phyloP scores from a whole-genome alignment of 92 coral and sea anemone species.

The Galaxea fascicularis region DNA sequence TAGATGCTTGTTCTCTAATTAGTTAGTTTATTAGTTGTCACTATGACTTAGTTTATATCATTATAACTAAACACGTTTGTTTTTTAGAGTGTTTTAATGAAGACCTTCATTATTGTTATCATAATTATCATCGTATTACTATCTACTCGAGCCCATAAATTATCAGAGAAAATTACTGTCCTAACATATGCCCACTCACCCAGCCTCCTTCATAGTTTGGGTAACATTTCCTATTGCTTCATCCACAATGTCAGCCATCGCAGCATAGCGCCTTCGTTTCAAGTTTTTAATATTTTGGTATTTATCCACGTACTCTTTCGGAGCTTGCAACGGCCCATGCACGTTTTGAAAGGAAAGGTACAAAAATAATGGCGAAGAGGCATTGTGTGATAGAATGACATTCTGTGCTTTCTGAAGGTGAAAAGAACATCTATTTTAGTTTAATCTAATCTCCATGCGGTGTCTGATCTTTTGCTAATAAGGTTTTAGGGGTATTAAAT shows the following conservation, averaged over 20 bases:
- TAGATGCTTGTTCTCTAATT: too few species aligned
- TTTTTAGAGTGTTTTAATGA: too few species aligned
- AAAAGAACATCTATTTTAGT: not conserved
- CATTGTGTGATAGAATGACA: conserved; percentile 42
- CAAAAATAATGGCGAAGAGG: conserved; percentile 55
- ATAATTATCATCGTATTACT: too few species aligned
- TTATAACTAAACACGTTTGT: too few species aligned
- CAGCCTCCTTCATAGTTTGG: conserved; percentile 40
- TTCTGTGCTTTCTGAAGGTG: conserved; percentile 43
- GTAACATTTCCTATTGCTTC: conserved; percentile 67
- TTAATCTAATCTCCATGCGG: too few species aligned
- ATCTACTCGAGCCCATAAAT: too few species aligned
- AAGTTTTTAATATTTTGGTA: conserved; percentile 42
- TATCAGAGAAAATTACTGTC: too few species aligned
- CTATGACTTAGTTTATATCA: too few species aligned
- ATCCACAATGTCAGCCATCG: conserved; percentile 67
- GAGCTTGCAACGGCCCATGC: conserved; percentile 59
- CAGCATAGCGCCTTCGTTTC: conserved; percentile 51
- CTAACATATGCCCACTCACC: conserved; percentile 18
- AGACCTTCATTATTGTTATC: too few species aligned
- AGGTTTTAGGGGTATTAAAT: too few species aligned
- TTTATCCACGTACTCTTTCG: conserved; percentile 52
- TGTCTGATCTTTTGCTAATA: too few species aligned
- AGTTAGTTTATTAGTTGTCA: too few species aligned
- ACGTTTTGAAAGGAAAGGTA: conserved; percentile 64